Evolutionary conservation across 2,113 vertebrate species (phyloP), one percentile per base, ranked within the genome.

Genomic region (Marmota flaviventris): DNA sequence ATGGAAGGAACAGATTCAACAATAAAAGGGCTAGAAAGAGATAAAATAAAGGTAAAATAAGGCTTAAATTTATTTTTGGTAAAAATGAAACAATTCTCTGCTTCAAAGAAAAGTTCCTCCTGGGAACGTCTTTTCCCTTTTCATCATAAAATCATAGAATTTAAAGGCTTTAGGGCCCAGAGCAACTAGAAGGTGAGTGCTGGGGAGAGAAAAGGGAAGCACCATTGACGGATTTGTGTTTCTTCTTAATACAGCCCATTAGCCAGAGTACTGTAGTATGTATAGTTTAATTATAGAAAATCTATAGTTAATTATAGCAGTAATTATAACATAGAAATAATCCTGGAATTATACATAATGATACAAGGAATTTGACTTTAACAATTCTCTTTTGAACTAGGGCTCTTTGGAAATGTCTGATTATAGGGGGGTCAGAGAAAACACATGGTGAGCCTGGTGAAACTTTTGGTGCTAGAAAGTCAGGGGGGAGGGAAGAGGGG

Each of bases 241-340:
- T 16, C 4, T 25, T 78, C 72, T 61, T 70, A 70, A 56, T 39
- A 72, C 1, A 29, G 39, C 27, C 63, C 67, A 48, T 83, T 92
- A 86, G 18, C 72, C 65, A 48, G 51, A 69, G n/a, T 8, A 24
- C 27, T 39, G 11, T 69, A 77, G 32, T 79, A 39, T 42, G 69
- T 61, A 56, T 48, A 20, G n/a, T 25, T 95, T 77, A 90, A 63
- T 96, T 91, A 92, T 42, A 90, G 81, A 84, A 93, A 94, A 92
- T 75, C 85, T n/a, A 45, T 87, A 94, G 77, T 93, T 93, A 90
- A 92, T 92, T 72, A 70, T 27, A 85, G 48, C 63, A 83, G 58
- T 90, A 90, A 73, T 73, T 65, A 93, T 53, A 86, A 48, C 67
- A 65, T 63, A 90, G 39, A 77, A 58, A 63, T 32, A 92, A 69